Conservation (phyloP, 2,797 vertebrate species). For the Rhinichthys osculus region DNA sequence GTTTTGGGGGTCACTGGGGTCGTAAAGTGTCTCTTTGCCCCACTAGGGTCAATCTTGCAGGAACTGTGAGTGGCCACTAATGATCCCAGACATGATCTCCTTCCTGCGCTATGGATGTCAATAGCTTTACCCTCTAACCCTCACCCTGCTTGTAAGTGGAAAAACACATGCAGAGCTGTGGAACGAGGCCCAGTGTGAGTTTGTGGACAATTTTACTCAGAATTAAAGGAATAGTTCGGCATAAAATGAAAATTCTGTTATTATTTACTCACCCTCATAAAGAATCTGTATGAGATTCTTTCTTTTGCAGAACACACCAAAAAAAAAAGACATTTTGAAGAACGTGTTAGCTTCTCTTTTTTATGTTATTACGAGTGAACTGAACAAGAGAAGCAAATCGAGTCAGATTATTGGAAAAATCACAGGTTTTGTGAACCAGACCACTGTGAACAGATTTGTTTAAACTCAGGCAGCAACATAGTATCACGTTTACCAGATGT, state of each 20-base stretch:
- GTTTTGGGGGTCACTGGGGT: conserved; percentile 46
- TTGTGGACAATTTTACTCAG: conserved; percentile 6
- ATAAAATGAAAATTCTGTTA: neutral
- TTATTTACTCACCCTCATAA: neutral
- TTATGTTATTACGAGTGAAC: neutral
- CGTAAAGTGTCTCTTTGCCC: conserved; percentile 52
- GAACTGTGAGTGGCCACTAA: conserved; percentile 61
- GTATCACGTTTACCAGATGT: too few species aligned
- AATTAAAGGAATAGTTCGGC: neutral
- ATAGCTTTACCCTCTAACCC: conserved; percentile 67
- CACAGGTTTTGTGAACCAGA: neutral
- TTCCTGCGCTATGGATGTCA: conserved; percentile 66
- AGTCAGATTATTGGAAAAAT: neutral
- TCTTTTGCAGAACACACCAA: neutral
- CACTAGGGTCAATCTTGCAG: conserved; percentile 50
- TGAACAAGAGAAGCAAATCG: neutral
- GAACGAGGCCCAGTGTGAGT: neutral
- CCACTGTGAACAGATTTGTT: neutral
- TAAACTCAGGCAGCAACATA: too few species aligned
- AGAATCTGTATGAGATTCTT: neutral
- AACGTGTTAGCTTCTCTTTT: neutral
- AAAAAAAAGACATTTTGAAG: neutral
- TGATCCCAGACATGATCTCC: conserved; percentile 61
- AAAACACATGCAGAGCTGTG: conserved; percentile 62
- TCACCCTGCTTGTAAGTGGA: conserved; percentile 57